These are phyloP conservation scores for Erebia palarica DNA, from an alignment of 2,888 invertebrate genomes.

Conservation along the genomic window DNA sequence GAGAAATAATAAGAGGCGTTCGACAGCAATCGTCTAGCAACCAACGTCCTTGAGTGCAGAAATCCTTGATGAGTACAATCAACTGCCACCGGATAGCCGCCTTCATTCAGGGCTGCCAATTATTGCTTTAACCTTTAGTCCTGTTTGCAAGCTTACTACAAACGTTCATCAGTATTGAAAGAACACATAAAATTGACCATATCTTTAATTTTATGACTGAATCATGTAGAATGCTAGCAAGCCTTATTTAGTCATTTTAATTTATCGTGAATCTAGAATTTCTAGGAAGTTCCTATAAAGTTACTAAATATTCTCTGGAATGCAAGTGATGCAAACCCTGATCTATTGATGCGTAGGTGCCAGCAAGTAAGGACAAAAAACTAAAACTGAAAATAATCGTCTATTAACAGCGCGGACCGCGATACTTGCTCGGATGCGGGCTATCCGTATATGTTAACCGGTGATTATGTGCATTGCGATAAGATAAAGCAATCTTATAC, in stretches of 20 bases:
- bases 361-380: constrained; percentile 69
- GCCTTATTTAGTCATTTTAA: background rate
- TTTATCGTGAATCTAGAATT: too few species aligned
- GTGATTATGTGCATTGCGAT: constrained; percentile 57
- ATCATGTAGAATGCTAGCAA: background rate
- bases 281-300: background rate
- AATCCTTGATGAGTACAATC: constrained; percentile 83
- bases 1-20: constrained; percentile 78
- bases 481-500: constrained; percentile 46
- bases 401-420: constrained; percentile 55
- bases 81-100: constrained; percentile 79
- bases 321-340: constrained; percentile 53
- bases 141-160: constrained; percentile 16
- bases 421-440: constrained; percentile 56
- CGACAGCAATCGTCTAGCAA: constrained; percentile 75
- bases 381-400: constrained; percentile 67
- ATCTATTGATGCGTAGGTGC: constrained; percentile 60
- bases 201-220: background rate
- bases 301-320: background rate
- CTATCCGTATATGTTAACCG: constrained; percentile 65
- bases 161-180: constrained; percentile 21
- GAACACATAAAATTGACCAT: background rate
- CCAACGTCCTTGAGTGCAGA: constrained; percentile 79
- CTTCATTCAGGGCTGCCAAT: constrained; percentile 73
- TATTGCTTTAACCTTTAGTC: constrained; percentile 37